These are phyloP conservation scores for Saturnia pavonia DNA, from an alignment of 2,888 invertebrate genomes.

Conservation along the genomic window DNA sequence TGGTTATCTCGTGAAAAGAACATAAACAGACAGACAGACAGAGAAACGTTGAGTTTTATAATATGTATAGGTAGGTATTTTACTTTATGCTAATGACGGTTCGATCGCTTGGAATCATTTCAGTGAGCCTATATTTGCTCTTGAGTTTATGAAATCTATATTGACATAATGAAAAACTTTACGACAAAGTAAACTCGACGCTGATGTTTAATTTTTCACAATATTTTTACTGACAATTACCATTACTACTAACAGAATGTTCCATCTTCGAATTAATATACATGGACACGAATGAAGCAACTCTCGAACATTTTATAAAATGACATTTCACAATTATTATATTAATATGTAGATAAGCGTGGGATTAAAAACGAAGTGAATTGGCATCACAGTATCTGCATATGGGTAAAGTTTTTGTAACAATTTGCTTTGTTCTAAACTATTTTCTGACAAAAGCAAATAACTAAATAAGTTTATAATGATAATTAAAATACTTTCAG, in stretches of 20 bases:
- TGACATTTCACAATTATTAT: not conserved
- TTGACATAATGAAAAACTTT: no score
- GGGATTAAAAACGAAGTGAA: not conserved
- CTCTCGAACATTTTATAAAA: not conserved
- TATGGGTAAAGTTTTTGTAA: not conserved
- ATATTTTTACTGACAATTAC: not conserved
- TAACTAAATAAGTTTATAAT: not conserved
- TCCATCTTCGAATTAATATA: not conserved
- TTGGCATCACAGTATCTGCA: not conserved
- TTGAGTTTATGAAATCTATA: no score
- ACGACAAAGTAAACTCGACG: not conserved
- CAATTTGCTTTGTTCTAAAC: not conserved
- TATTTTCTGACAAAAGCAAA: not conserved
- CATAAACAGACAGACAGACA: no score
- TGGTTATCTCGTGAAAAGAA: no score
- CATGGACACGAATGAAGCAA: not conserved
- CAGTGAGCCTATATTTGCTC: no score
- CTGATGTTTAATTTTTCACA: not conserved
- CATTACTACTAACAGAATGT: not conserved
- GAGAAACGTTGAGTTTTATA: no score
- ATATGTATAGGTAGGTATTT: no score
- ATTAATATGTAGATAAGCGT: no score
- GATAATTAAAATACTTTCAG: not conserved
- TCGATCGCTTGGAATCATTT: no score
- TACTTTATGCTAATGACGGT: no score